These are phyloP conservation scores for Dryocosmus kuriphilus DNA, from an alignment of 2,888 invertebrate genomes.

Conservation along the genomic window DNA sequence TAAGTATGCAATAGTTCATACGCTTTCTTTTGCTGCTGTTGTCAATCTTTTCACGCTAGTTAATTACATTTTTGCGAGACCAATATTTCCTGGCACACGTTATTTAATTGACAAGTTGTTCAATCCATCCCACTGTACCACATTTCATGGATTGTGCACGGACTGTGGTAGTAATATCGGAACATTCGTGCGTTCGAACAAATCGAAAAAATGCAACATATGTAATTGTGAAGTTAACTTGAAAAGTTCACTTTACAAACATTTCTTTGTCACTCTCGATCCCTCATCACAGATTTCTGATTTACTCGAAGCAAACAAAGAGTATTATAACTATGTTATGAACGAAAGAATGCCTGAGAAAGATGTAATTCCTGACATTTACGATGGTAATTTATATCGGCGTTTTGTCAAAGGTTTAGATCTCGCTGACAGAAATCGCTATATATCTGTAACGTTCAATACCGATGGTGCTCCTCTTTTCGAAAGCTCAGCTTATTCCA, in stretches of 20 bases:
- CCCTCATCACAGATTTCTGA: too few species aligned
- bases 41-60: not conserved
- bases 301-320: too few species aligned
- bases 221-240: too few species aligned
- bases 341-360: too few species aligned
- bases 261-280: too few species aligned
- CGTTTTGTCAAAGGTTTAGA: too few species aligned
- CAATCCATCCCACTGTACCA: not conserved
- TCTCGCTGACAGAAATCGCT: too few species aligned
- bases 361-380: too few species aligned
- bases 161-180: not conserved
- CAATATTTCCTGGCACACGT: not conserved
- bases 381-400: too few species aligned
- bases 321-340: too few species aligned
- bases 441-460: too few species aligned
- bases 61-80: not conserved
- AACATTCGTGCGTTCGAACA: conserved; percentile 22
- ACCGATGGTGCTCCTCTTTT: conserved; percentile 3
- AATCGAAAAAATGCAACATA: conserved; percentile 23
- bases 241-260: too few species aligned
- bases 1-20: not conserved
- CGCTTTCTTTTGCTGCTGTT: not conserved
- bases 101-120: conserved; percentile 25
- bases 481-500: conserved; percentile 44
- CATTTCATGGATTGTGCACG: not conserved